Evolutionary conservation across 2,797 vertebrate species (phyloP).

Genomic region (Labroides dimidiatus): DNA sequence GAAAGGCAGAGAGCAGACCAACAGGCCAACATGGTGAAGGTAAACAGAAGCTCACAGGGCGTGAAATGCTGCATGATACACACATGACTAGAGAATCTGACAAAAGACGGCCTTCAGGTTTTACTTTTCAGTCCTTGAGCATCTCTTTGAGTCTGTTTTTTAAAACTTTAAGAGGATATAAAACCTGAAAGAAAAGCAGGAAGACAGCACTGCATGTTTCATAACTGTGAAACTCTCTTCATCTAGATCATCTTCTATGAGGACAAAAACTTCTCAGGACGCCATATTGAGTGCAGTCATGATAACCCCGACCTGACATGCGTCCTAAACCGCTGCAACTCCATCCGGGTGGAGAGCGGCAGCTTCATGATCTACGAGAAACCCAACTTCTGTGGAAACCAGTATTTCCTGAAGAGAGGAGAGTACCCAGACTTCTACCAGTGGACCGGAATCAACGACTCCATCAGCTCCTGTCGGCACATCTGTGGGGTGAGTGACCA

Average conservation of each 20-base stretch:
- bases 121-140: neutral
- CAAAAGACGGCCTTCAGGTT: neutral
- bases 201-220: no score
- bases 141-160: neutral
- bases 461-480: constrained; percentile 65
- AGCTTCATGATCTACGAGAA: constrained; percentile 80
- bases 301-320: constrained; percentile 69
- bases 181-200: no score
- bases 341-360: constrained; percentile 77
- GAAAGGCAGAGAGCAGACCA: constrained; percentile 20
- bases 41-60: constrained; percentile 48
- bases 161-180: no score
- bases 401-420: constrained; percentile 76
- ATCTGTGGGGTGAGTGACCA: constrained; percentile 57
- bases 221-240: neutral
- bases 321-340: constrained; percentile 68
- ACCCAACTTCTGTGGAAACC: constrained; percentile 74
- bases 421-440: constrained; percentile 74
- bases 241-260: constrained; percentile 82
- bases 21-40: constrained; percentile 71
- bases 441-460: constrained; percentile 65
- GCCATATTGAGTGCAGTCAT: constrained; percentile 58
- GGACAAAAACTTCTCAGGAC: constrained; percentile 76
- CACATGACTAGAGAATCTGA: no score
- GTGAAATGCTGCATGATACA: no score